These are phyloP conservation scores for Callithrix jacchus DNA, from an alignment of 2,113 vertebrate genomes.

Conservation along the genomic window DNA sequence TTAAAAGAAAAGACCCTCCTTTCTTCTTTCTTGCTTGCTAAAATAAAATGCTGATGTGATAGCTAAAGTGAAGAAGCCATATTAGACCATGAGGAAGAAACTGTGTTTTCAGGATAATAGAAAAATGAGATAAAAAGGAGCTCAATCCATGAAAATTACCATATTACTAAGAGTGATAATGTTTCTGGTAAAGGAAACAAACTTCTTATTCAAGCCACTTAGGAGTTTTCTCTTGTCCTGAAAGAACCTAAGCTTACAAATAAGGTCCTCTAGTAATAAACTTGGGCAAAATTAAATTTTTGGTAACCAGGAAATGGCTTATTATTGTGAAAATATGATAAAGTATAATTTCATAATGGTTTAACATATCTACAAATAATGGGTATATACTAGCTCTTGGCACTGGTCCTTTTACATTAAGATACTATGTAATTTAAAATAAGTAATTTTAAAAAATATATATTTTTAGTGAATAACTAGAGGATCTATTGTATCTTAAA, in stretches of 20 bases:
- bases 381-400: neutral
- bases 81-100: neutral
- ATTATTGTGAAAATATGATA: neutral
- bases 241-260: neutral
- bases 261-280: neutral
- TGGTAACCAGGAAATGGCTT: neutral
- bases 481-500: neutral
- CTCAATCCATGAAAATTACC: neutral
- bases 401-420: neutral
- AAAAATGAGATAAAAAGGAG: neutral
- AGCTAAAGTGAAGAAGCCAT: neutral
- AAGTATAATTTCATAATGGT: neutral
- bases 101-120: neutral
- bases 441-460: neutral
- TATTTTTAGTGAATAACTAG: constrained; percentile 3
- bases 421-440: neutral
- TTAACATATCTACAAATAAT: neutral
- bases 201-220: neutral
- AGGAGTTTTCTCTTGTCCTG: neutral
- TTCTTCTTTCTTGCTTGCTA: neutral
- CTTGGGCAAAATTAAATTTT: neutral
- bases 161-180: neutral
- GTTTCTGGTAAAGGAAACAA: neutral
- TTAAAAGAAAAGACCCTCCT: neutral
- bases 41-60: neutral